Evolutionary conservation across 1,140 invertebrate species (phyloP).

Genomic region (Antheraea pernyi): DNA sequence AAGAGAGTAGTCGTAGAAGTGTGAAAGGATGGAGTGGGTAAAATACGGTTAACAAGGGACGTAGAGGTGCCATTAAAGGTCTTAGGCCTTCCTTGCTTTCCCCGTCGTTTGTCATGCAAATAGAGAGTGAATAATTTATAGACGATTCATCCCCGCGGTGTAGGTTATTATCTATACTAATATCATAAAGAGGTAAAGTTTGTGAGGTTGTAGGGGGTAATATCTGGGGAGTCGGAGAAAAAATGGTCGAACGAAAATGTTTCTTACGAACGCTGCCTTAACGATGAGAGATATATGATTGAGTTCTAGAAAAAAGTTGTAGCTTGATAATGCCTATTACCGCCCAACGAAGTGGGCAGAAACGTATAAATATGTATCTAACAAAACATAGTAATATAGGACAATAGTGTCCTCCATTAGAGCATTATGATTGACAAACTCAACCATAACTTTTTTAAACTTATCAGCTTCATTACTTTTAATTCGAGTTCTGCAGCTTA

Average conservation of each 20-base stretch:
- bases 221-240: too few relatives aligned
- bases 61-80: conserved; percentile 61
- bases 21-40: conserved; percentile 49
- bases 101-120: conserved; percentile 70
- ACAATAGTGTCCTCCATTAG: background rate
- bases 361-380: conserved; percentile 1
- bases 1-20: conserved; percentile 45
- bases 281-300: too few relatives aligned
- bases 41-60: conserved; percentile 47
- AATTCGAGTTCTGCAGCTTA: conserved; percentile 23
- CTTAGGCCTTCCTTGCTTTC: conserved; percentile 53
- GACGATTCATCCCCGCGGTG: conserved; percentile 52
- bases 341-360: too few relatives aligned
- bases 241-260: too few relatives aligned
- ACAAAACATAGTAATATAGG: background rate
- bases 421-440: background rate
- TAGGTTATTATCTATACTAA: too few relatives aligned
- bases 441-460: too few relatives aligned
- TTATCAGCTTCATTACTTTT: background rate
- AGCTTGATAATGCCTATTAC: too few relatives aligned
- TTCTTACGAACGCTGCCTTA: too few relatives aligned
- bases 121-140: conserved; percentile 72
- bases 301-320: too few relatives aligned
- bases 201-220: too few relatives aligned
- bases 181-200: too few relatives aligned